phyloP scores from a whole-genome alignment of 2,113 vertebrate species.

The Rhagologus leucostigma region DNA sequence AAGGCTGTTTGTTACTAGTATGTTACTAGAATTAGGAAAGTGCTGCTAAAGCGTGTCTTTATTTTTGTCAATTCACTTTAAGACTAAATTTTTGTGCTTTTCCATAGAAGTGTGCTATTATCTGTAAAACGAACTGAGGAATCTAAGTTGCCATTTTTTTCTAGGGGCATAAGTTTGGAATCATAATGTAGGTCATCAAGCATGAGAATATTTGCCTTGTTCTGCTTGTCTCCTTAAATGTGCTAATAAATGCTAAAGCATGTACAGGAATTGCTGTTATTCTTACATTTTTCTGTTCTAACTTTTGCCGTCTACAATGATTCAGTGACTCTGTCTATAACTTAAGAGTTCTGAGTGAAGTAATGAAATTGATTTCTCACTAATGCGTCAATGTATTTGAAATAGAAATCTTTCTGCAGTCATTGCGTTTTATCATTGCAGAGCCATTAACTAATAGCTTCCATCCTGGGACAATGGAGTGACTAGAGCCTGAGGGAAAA shows the following conservation, averaged over 20 bases:
- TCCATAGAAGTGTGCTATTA: neutral
- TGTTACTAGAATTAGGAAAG: neutral
- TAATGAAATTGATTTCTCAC: neutral
- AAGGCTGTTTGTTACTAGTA: neutral
- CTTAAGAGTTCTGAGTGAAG: neutral
- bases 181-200: neutral
- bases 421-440: neutral
- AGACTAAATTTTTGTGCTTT: neutral
- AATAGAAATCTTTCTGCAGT: neutral
- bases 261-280: neutral
- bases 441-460: slow-evolving; percentile 19
- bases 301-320: neutral
- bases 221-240: neutral
- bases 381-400: neutral
- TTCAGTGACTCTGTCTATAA: neutral
- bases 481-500: neutral
- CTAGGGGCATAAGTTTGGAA: neutral
- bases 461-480: neutral
- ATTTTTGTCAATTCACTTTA: neutral
- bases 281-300: neutral
- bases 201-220: neutral
- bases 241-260: neutral
- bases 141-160: neutral
- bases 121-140: neutral
- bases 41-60: neutral